Evolutionary conservation across 2,888 invertebrate genomes (phyloP), one percentile per base, ranked within the genome.

Genomic region (Mythimna vitellina): DNA sequence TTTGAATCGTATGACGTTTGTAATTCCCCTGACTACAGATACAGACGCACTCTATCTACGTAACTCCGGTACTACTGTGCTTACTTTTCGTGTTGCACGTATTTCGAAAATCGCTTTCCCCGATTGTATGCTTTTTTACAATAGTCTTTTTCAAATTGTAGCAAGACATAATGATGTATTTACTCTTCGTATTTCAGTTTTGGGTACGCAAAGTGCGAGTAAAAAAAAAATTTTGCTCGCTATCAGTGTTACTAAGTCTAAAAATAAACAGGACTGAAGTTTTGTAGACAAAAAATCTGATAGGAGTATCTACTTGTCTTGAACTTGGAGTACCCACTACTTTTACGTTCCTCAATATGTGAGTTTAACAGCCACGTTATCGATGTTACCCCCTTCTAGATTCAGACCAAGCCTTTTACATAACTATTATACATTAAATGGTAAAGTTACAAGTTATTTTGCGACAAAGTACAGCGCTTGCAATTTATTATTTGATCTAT

Each of bases 391-490:
- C 20, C 51, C 54, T 20, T 58, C 54, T 58, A 63, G 17, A 32
- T 69, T 49, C 65, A 32, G n/a, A 20, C 14, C 25, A 22, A 56
- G 64, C 35, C 54, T 66, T 38, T 68, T 56, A 61, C 51, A n/a
- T n/a, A 51, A 51, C 49, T 78, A 32, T 35, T 35, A 61, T 46
- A 71, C 38, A 46, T 12, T 60, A 42, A 62, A 78, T 69, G 58
- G 66, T 69, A 72, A 66, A 56, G n/a, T 67, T 51, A 73, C 53
- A 66, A 58, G 14, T 67, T 51, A 70, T 58, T 78, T 73, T 61
- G 73, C 73, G 68, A 78, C 65, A 61, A 64, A 60, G 62, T 61
- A 29, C 65, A 66, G 70, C 10, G 62, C 62, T 70, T 73, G 25
- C 62, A 60, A 69, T 58, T 42, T 54, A 63, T 58, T 38, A 46